These are phyloP conservation scores for Alcis repandata DNA, from an alignment of 2,888 invertebrate species.

Conservation along the genomic window DNA sequence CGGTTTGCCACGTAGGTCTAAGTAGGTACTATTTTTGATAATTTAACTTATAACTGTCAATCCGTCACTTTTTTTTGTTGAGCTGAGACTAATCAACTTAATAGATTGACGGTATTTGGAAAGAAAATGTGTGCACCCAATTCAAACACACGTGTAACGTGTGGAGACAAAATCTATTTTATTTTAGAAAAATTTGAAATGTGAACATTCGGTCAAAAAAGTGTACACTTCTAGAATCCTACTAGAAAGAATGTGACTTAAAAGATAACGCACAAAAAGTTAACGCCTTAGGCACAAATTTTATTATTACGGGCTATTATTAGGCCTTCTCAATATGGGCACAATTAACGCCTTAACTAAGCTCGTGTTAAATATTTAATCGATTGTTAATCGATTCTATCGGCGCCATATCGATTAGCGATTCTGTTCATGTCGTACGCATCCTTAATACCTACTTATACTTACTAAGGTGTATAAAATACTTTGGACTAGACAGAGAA, in stretches of 20 bases:
- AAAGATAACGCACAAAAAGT: background rate
- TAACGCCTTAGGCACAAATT: conserved; percentile 9
- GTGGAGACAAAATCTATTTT: no score
- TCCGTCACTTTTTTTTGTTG: no score
- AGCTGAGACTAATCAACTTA: no score
- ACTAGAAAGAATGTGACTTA: background rate
- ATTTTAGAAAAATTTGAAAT: no score
- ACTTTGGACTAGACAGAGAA: background rate
- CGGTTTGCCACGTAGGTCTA: no score
- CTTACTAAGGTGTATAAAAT: background rate
- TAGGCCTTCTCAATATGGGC: conserved; percentile 10
- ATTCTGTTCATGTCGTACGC: conserved; percentile 2
- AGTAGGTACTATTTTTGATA: no score
- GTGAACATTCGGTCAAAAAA: no score
- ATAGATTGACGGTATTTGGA: no score
- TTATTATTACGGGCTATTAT: background rate
- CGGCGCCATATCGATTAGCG: conserved; percentile 11
- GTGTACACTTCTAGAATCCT: no score
- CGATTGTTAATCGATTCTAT: conserved; percentile 12
- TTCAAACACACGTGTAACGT: no score
- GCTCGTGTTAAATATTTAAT: conserved; percentile 23
- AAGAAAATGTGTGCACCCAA: no score
- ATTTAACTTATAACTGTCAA: no score
- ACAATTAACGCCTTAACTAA: conserved; percentile 16
- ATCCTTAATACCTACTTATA: background rate